A percentile compares a stretch with the other conserved stretches of the same genome.
Conservation (phyloP, 2,113 vertebrate species). For the Thinocorus orbignyianus region DNA sequence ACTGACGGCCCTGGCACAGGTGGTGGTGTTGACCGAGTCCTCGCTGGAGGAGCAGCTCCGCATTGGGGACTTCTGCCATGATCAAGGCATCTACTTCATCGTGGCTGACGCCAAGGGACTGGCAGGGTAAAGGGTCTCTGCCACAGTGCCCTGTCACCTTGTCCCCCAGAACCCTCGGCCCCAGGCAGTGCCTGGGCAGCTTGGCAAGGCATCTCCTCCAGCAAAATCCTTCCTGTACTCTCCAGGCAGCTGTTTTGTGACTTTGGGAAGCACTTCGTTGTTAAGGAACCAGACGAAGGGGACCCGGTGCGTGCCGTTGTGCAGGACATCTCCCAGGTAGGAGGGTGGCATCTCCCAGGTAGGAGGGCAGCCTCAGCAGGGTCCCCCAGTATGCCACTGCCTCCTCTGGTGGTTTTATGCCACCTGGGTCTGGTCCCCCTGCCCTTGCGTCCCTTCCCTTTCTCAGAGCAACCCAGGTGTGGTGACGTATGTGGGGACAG, state of each 20-base stretch:
- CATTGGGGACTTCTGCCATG: slow-evolving; percentile 81
- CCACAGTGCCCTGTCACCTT: neutral
- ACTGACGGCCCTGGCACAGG: slow-evolving; percentile 48
- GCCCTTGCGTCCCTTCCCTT: rapidly evolving
- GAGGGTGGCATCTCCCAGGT: slow-evolving; percentile 74
- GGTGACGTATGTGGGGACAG: slow-evolving; percentile 66
- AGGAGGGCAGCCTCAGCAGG: neutral
- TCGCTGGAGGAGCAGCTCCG: slow-evolving; percentile 83
- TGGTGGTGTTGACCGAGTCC: slow-evolving; percentile 87
- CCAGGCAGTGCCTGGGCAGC: neutral
- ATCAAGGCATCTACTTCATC: slow-evolving; percentile 76
- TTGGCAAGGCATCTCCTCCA: neutral
- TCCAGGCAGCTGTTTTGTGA: slow-evolving; percentile 91
- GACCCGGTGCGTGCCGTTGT: slow-evolving; percentile 67
- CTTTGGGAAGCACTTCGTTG: slow-evolving; percentile 81
- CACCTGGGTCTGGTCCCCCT: rapidly evolving
- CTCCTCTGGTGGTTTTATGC: neutral
- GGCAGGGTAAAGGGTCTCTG: slow-evolving; percentile 78
- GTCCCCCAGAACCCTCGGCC: neutral
- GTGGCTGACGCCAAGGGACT: slow-evolving; percentile 85
- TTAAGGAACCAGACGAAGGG: slow-evolving; percentile 76
- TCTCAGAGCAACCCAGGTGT: slow-evolving; percentile 81
- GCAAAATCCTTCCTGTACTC: rapidly evolving
- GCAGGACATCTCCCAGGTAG: slow-evolving; percentile 82
- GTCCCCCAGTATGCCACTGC: rapidly evolving